These are phyloP conservation scores for Axis porcinus DNA, from an alignment of 2,113 vertebrate genomes.

Conservation along the genomic window DNA sequence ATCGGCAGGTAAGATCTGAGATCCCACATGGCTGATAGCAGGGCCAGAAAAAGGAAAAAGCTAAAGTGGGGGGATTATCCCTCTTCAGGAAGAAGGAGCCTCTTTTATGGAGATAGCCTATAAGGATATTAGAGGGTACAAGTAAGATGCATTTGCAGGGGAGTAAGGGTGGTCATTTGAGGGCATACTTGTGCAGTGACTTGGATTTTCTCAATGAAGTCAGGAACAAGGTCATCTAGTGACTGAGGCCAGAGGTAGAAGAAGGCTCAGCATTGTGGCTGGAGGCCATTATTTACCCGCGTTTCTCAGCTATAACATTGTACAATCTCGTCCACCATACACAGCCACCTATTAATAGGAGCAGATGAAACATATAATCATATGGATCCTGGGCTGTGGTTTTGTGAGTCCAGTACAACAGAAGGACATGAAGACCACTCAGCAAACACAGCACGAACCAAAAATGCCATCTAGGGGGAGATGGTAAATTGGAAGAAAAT, in stretches of 20 bases:
- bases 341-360: neutral
- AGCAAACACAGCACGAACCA: neutral
- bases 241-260: neutral
- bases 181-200: neutral
- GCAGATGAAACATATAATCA: neutral
- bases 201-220: neutral
- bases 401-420: neutral
- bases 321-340: neutral
- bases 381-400: neutral
- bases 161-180: neutral
- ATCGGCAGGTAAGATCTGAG: neutral
- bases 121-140: neutral
- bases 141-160: neutral
- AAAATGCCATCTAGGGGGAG: neutral
- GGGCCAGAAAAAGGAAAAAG: neutral
- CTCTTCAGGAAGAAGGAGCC: neutral
- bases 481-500: neutral
- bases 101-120: neutral
- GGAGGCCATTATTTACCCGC: neutral
- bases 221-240: neutral
- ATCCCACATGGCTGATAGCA: too few species aligned
- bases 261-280: neutral
- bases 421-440: neutral
- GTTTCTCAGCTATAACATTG: neutral
- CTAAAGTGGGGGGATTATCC: neutral